Base-by-base conservation (phyloP, 2,888 invertebrate genomes). In the Chrysolina oricalcia region DNA sequence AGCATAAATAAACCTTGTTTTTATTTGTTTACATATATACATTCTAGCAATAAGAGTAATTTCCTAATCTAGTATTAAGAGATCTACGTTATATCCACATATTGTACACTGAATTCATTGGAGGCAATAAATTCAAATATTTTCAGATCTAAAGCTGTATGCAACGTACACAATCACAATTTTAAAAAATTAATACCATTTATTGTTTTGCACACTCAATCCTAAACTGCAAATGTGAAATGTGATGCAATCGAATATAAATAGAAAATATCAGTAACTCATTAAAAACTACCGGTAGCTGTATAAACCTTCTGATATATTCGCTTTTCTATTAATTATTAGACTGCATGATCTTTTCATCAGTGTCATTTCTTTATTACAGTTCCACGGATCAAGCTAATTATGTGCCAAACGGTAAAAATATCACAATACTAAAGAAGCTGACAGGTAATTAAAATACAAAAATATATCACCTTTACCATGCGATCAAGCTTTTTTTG, bases 41-140 rank as follows among this genome's bases (percentile, higher is more conserved):
- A 84, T 78, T 80, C 83, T 83, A 84, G 81, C 81, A 82, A 81
- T 83, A 82, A 82, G 81, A 83, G 79, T 81, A 77, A 75, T 79
- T 80, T 80, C 80, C 82, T 81, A 80, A 80, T 72, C 78, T 78
- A 80, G 82, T 83, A 84, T 84, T 86, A 81, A 82, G 84, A 84
- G 83, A 86, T 87, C 87, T 88, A 87, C 86, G 85, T 85, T 86
- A 88, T 88, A 88, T 88, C 88, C 88, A 88, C 88, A 88, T 88
- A 88, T 88, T 86, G 86, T 88, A 88, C 88, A 88, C 86, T 86
- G 87, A 88, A 87, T 86, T 86, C 86, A 85, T 86, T 87, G 87
- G 86, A 87, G 86, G 86, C 87, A 87, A 80, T 79, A 80, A 78
- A 78, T 80, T 80, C 78, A 80, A 78, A 78, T 76, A 67, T 35